Percentiles rank a stretch among this genome's conserved stretches.
phyloP scores from a whole-genome alignment of 2,888 invertebrate species.

The Machimus rusticus region DNA sequence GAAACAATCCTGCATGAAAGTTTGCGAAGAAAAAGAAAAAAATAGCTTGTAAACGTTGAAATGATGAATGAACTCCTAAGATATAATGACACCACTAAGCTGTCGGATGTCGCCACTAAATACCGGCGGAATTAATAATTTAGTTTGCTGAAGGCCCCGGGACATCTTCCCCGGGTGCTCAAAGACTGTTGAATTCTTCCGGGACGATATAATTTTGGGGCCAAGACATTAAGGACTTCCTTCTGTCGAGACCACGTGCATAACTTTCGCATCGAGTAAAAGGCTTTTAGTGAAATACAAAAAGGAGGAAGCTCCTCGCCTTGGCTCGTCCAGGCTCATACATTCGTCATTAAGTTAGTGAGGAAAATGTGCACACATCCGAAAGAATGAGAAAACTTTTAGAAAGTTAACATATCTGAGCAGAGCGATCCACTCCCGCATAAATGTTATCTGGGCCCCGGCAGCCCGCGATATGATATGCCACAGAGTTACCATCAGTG shows the following conservation, averaged over 20 bases:
- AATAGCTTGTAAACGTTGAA: background rate
- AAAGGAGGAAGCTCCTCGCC: background rate
- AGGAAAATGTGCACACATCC: slow-evolving; percentile 33
- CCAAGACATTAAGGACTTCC: background rate
- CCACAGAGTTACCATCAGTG: slow-evolving; percentile 54
- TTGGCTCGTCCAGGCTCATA: background rate
- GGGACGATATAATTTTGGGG: slow-evolving; percentile 3
- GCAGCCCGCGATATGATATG: slow-evolving; percentile 32
- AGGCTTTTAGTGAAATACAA: slow-evolving; percentile 43
- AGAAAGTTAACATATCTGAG: slow-evolving; percentile 42
- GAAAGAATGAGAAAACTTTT: slow-evolving; percentile 43
- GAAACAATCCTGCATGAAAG: slow-evolving; percentile 2
- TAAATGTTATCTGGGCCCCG: slow-evolving; percentile 24
- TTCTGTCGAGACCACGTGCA: slow-evolving; percentile 8
- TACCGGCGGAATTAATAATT: slow-evolving; percentile 41
- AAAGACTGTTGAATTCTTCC: slow-evolving; percentile 19
- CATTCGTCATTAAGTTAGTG: slow-evolving; percentile 35
- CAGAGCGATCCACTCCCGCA: slow-evolving; percentile 26
- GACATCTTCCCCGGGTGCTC: background rate
- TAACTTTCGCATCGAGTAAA: background rate
- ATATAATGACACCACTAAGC: slow-evolving; percentile 42
- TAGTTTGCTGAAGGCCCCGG: slow-evolving; percentile 5
- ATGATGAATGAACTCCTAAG: slow-evolving; percentile 42
- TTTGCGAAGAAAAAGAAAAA: background rate
- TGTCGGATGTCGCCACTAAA: slow-evolving; percentile 40